phyloP scores from a whole-genome alignment of 2,888 invertebrate species.

The Charanyca ferruginea region DNA sequence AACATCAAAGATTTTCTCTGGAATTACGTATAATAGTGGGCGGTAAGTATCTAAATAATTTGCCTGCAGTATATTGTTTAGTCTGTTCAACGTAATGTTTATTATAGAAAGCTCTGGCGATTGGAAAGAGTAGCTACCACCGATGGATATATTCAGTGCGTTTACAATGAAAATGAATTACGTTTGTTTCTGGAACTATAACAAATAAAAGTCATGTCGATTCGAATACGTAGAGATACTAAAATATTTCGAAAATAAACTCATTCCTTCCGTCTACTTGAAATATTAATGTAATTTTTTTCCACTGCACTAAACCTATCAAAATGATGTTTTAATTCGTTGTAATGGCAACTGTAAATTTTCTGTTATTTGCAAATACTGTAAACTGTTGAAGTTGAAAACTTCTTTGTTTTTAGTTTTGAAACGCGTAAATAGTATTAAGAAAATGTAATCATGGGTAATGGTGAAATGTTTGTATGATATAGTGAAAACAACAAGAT shows the following conservation, averaged over 20 bases:
- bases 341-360: conserved; percentile 23
- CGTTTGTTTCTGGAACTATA: conserved; percentile 15
- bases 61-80: conserved; percentile 47
- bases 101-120: conserved; percentile 38
- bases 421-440: conserved; percentile 21
- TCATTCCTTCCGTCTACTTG: background rate
- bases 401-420: conserved; percentile 17
- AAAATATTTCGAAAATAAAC: conserved; percentile 3
- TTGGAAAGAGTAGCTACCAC: conserved; percentile 8
- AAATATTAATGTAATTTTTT: conserved; percentile 30
- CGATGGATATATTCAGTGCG: conserved; percentile 14
- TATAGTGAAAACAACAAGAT: conserved; percentile 13
- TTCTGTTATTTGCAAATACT: conserved; percentile 19
- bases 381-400: background rate
- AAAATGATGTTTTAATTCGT: conserved; percentile 47
- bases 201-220: conserved; percentile 42
- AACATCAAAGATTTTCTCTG: conserved; percentile 39
- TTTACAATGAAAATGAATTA: conserved; percentile 16
- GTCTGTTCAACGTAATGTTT: conserved; percentile 45
- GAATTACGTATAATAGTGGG: conserved; percentile 27
- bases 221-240: background rate
- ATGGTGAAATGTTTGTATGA: conserved; percentile 15
- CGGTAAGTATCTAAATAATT: conserved; percentile 46
- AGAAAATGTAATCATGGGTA: conserved; percentile 26
- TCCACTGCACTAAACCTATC: conserved; percentile 6